A percentile compares a stretch with the other conserved stretches of the same genome.
These are phyloP conservation scores for Coregonus ussuriensis DNA, from an alignment of 2,797 vertebrate genomes.

Conservation along the genomic window DNA sequence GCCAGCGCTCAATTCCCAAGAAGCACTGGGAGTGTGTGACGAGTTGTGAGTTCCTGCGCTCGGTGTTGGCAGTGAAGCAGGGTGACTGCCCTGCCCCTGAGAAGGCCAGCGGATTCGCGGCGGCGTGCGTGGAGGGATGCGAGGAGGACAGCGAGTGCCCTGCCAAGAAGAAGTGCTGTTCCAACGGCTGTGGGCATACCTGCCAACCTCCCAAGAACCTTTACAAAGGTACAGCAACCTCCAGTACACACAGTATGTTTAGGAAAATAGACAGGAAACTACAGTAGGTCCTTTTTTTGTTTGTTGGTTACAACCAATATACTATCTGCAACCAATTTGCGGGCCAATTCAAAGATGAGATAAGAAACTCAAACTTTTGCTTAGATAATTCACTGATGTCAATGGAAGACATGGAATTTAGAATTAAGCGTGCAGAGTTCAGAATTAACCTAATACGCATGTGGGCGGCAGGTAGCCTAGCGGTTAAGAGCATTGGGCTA, in stretches of 20 bases:
- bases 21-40: constrained; percentile 90
- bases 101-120: constrained; percentile 88
- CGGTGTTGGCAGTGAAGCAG: constrained; percentile 84
- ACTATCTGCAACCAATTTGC: neutral
- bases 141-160: constrained; percentile 85
- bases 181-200: constrained; percentile 91
- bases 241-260: neutral
- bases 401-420: neutral
- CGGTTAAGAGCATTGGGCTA: no score
- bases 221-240: constrained; percentile 78
- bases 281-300: no score
- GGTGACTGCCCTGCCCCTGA: constrained; percentile 87
- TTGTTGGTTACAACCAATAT: neutral
- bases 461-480: no score
- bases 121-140: constrained; percentile 92
- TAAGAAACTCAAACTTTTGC: no score
- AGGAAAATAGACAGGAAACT: no score
- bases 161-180: constrained; percentile 88
- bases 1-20: constrained; percentile 83
- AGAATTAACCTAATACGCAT: no score
- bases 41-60: constrained; percentile 92
- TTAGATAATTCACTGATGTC: neutral
- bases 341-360: neutral
- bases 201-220: constrained; percentile 88
- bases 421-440: no score